Evolutionary conservation across 2,797 vertebrate species (phyloP).

Genomic region (Knipowitschia caucasica): DNA sequence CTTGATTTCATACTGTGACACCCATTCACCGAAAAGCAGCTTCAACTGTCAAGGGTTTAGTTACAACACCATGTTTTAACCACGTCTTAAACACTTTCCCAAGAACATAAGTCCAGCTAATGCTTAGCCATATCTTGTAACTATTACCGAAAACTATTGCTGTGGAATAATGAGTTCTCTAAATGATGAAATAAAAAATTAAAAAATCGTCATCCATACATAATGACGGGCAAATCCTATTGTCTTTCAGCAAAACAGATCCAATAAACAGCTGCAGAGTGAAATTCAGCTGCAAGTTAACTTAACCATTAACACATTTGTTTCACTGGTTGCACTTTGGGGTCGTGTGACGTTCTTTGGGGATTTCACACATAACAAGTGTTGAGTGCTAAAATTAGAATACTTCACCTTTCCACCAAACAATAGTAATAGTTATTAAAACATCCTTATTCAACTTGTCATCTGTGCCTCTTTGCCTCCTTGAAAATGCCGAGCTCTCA

Average conservation of each 20-base stretch:
- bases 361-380: slow-evolving; percentile 29
- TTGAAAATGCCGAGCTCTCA: too few relatives aligned
- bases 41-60: slow-evolving; percentile 24
- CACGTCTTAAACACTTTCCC: too few relatives aligned
- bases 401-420: slow-evolving; percentile 4
- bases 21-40: slow-evolving; percentile 33
- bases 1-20: slow-evolving; percentile 33
- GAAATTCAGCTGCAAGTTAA: slow-evolving; percentile 41
- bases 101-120: too few relatives aligned
- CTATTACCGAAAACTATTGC: too few relatives aligned
- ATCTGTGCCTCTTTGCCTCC: too few relatives aligned
- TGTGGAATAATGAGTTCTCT: too few relatives aligned
- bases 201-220: too few relatives aligned
- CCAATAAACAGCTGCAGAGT: slow-evolving; percentile 29
- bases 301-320: slow-evolving; percentile 40
- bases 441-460: not conserved
- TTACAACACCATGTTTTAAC: slow-evolving; percentile 12
- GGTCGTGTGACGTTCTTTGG: slow-evolving; percentile 29
- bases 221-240: slow-evolving; percentile 1
- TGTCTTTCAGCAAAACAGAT: slow-evolving; percentile 4
- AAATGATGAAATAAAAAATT: too few relatives aligned
- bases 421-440: not conserved
- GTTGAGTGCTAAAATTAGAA: slow-evolving; percentile 26
- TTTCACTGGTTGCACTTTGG: slow-evolving; percentile 31
- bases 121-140: too few relatives aligned